A percentile compares a stretch with the other conserved stretches of the same genome.
These are phyloP conservation scores for Achatina immaculata DNA, from an alignment of 1,140 invertebrate genomes.

Conservation along the genomic window DNA sequence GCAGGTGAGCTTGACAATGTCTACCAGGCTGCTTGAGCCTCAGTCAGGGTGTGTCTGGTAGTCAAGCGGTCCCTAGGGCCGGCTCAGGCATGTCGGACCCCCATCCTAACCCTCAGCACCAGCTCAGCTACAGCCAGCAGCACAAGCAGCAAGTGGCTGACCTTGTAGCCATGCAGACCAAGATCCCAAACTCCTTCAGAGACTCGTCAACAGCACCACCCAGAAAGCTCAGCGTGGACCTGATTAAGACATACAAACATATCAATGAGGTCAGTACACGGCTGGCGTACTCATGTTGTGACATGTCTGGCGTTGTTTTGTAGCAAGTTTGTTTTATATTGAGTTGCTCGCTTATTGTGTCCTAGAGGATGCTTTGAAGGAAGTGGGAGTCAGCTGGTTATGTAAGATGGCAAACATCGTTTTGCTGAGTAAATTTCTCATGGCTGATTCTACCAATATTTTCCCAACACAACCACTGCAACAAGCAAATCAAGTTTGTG, in stretches of 20 bases:
- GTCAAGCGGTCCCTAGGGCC: conserved; percentile 31
- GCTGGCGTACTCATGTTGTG: too few species aligned
- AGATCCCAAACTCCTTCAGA: conserved; percentile 77
- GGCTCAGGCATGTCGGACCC: conserved; percentile 21
- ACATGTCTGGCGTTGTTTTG: too few species aligned
- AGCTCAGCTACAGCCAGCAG: not conserved
- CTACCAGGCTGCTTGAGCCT: conserved; percentile 1
- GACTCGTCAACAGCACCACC: conserved; percentile 92
- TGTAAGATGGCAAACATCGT: too few species aligned
- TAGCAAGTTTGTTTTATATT: too few species aligned
- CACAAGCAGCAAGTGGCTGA: conserved; percentile 59
- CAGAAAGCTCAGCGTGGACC: conserved; percentile 96
- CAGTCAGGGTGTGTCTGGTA: conserved; percentile 30
- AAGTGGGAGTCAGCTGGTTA: too few species aligned
- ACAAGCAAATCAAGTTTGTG: too few species aligned
- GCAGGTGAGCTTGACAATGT: conserved; percentile 35
- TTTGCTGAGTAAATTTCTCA: too few species aligned
- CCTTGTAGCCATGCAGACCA: conserved; percentile 64
- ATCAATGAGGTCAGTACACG: conserved; percentile 95
- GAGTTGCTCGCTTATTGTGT: too few species aligned
- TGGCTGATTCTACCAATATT: too few species aligned
- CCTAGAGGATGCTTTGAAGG: too few species aligned
- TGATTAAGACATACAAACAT: conserved; percentile 99
- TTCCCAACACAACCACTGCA: too few species aligned
- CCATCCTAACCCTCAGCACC: conserved; percentile 1